A percentile compares a stretch with the other conserved stretches of the same genome.
phyloP scores from a whole-genome alignment of 2,888 invertebrate genomes.

The Tetanocera ferruginea region DNA sequence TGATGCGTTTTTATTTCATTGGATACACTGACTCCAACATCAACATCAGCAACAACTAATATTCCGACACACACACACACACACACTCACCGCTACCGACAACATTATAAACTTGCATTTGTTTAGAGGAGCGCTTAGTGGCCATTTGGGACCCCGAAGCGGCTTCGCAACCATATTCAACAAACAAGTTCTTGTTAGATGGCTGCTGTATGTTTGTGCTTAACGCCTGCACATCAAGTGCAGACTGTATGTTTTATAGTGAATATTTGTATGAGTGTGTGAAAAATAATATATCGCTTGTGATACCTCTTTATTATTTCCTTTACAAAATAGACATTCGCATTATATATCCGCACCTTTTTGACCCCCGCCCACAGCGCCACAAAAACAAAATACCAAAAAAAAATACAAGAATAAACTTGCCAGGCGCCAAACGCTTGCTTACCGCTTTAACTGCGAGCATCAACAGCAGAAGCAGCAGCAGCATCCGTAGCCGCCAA shows the following conservation, averaged over 20 bases:
- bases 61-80: constrained; percentile 43
- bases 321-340: constrained; percentile 45
- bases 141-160: constrained; percentile 65
- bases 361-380: constrained; percentile 18
- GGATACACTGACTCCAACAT: background rate
- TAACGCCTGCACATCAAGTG: constrained; percentile 11
- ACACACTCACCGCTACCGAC: constrained; percentile 45
- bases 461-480: constrained; percentile 38
- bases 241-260: background rate
- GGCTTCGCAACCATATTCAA: constrained; percentile 5
- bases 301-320: constrained; percentile 47
- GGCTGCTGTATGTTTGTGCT: constrained; percentile 47
- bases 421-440: constrained; percentile 10
- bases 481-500: background rate
- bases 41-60: constrained; percentile 55
- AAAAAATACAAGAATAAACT: constrained; percentile 9
- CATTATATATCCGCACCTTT: constrained; percentile 44
- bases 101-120: constrained; percentile 35
- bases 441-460: constrained; percentile 15
- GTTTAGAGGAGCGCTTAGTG: constrained; percentile 62
- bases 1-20: constrained; percentile 42
- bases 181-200: constrained; percentile 58
- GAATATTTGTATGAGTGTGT: constrained; percentile 36
- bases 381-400: constrained; percentile 24
- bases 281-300: constrained; percentile 51